Conservation (phyloP, 2,888 invertebrate species). For the Napeogenes inachia region DNA sequence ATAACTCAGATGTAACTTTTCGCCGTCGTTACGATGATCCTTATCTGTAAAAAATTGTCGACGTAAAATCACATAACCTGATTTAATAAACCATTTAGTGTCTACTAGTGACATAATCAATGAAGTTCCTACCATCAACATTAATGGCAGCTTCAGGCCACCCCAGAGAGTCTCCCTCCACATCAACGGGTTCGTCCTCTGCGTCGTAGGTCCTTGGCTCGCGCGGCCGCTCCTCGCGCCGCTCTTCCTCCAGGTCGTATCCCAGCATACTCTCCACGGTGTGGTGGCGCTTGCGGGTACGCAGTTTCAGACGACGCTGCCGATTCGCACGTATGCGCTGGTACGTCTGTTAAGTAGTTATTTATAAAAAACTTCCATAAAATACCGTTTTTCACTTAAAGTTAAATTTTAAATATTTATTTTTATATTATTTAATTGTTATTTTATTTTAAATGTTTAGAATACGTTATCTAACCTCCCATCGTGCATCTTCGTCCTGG, state of each 20-base stretch:
- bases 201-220: slow-evolving; percentile 62
- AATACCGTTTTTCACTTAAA: not conserved
- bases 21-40: slow-evolving; percentile 59
- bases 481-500: slow-evolving; percentile 72
- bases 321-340: slow-evolving; percentile 74
- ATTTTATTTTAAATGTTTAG: not conserved
- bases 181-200: slow-evolving; percentile 73
- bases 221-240: slow-evolving; percentile 65
- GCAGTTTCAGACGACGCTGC: slow-evolving; percentile 69
- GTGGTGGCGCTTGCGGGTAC: slow-evolving; percentile 74
- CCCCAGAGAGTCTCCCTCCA: slow-evolving; percentile 72
- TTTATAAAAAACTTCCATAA: not conserved
- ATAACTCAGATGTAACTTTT: slow-evolving; percentile 66
- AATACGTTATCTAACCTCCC: slow-evolving; percentile 58
- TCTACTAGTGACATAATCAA: not conserved
- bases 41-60: slow-evolving; percentile 48
- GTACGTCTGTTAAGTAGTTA: slow-evolving; percentile 53
- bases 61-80: not conserved
- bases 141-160: slow-evolving; percentile 70
- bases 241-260: slow-evolving; percentile 68
- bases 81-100: not conserved
- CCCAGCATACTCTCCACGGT: slow-evolving; percentile 76
- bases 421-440: not conserved
- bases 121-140: slow-evolving; percentile 50
- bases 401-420: not conserved